Conservation (phyloP, 2,888 invertebrate species). For the Aleiodes testaceus region DNA sequence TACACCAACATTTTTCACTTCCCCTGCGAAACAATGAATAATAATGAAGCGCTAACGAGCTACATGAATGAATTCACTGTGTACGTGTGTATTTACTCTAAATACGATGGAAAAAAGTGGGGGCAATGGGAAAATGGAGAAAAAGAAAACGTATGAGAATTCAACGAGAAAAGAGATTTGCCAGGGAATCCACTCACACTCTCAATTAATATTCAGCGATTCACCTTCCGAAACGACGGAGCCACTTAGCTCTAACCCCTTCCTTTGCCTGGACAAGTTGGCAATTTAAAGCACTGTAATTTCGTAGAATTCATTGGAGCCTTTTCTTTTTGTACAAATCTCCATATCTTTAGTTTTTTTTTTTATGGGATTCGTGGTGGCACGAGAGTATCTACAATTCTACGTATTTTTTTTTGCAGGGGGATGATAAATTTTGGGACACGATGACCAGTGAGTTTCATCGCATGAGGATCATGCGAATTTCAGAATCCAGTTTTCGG, state of each 20-base stretch:
- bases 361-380: not conserved
- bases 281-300: slow-evolving; percentile 17
- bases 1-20: slow-evolving; percentile 50
- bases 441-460: slow-evolving; percentile 24
- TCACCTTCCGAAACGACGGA: slow-evolving; percentile 60
- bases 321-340: not conserved
- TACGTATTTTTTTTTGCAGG: not conserved
- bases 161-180: slow-evolving; percentile 43
- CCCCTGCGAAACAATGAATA: slow-evolving; percentile 60
- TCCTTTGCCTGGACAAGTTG: slow-evolving; percentile 15
- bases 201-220: slow-evolving; percentile 66
- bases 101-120: slow-evolving; percentile 3
- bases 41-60: slow-evolving; percentile 67
- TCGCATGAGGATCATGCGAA: slow-evolving; percentile 39
- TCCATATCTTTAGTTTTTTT: not conserved
- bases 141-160: slow-evolving; percentile 40
- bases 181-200: slow-evolving; percentile 48
- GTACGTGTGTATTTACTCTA: slow-evolving; percentile 5
- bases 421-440: slow-evolving; percentile 12
- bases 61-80: slow-evolving; percentile 27
- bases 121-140: slow-evolving; percentile 19
- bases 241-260: slow-evolving; percentile 55
- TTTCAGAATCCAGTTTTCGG: slow-evolving; percentile 35
- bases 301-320: slow-evolving; percentile 9
- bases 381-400: not conserved